Evolutionary conservation across 2,113 vertebrate genomes (phyloP).

Genomic region (Speoplatyrhinus poulsoni): DNA sequence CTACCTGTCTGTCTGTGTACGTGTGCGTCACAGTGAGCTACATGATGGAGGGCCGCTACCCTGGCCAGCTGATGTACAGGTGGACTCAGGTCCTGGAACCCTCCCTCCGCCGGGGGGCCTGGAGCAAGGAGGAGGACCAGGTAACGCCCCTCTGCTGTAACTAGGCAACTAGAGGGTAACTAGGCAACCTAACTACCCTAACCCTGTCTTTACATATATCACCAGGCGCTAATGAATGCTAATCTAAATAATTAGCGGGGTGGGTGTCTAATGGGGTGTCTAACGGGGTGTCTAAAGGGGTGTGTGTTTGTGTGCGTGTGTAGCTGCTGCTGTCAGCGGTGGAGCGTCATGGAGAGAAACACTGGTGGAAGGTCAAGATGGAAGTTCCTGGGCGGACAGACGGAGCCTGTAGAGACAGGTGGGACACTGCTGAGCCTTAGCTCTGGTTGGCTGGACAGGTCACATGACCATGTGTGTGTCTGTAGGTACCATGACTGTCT

Average conservation of each 20-base stretch:
- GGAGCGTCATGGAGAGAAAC: slow-evolving; percentile 75
- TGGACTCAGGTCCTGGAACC: slow-evolving; percentile 91
- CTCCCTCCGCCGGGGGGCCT: slow-evolving; percentile 81
- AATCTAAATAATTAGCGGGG: no score
- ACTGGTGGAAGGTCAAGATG: slow-evolving; percentile 87
- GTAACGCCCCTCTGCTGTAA: slow-evolving; percentile 55
- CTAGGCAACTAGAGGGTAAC: no score
- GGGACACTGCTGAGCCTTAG: slow-evolving; percentile 14
- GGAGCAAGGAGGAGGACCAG: slow-evolving; percentile 86
- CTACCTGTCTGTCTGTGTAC: no score
- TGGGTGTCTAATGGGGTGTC: no score
- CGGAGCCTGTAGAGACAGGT: slow-evolving; percentile 88
- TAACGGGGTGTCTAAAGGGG: no score
- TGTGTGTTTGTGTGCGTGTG: not conserved
- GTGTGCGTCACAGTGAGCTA: slow-evolving; percentile 85
- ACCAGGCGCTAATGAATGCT: no score
- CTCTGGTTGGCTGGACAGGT: not conserved
- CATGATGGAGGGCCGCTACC: slow-evolving; percentile 91
- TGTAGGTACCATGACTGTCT: slow-evolving; percentile 86
- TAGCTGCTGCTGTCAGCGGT: slow-evolving; percentile 87
- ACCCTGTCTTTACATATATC: no score
- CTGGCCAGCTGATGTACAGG: slow-evolving; percentile 85
- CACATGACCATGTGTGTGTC: not conserved
- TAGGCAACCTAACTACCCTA: no score
- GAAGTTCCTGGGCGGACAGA: slow-evolving; percentile 90